Conservation (phyloP, 1,140 invertebrate species). For the Triops longicaudatus region DNA sequence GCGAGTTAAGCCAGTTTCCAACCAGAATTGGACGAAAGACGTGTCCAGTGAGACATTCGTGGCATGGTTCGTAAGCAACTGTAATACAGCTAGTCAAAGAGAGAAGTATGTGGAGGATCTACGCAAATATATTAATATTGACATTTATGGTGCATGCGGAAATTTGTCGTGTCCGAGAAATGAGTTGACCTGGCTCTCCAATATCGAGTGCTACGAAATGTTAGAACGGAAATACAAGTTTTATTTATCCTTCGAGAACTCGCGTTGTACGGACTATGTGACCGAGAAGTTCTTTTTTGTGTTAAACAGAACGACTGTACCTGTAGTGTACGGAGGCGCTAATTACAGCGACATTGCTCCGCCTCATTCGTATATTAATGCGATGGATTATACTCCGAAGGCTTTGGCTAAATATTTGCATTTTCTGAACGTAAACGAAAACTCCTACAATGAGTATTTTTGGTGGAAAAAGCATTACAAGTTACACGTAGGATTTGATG, state of each 20-base stretch:
- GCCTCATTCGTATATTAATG: constrained; percentile 27
- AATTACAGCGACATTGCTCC: constrained; percentile 27
- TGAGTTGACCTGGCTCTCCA: not conserved
- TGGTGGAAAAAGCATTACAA: constrained; percentile 29
- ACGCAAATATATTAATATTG: constrained; percentile 41
- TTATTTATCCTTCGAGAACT: constrained; percentile 30
- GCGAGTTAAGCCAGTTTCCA: not conserved
- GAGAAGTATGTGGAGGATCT: constrained; percentile 38
- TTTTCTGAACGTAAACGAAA: constrained; percentile 24
- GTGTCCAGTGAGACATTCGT: constrained; percentile 29
- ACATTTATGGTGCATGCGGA: constrained; percentile 45
- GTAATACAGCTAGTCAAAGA: constrained; percentile 32
- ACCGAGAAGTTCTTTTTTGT: constrained; percentile 36
- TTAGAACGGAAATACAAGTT: constrained; percentile 30
- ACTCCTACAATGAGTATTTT: constrained; percentile 24
- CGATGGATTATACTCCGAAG: constrained; percentile 18
- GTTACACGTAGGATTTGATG: constrained; percentile 44
- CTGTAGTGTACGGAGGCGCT: constrained; percentile 28
- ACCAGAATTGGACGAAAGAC: not conserved
- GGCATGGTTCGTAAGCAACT: constrained; percentile 36
- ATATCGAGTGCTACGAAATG: constrained; percentile 38
- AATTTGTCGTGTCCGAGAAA: constrained; percentile 22
- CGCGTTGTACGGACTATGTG: constrained; percentile 36
- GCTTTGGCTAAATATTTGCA: constrained; percentile 22
- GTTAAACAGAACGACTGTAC: constrained; percentile 21